Base-by-base conservation (phyloP, 2,797 vertebrate genomes). In the Distichodus sexfasciatus region DNA sequence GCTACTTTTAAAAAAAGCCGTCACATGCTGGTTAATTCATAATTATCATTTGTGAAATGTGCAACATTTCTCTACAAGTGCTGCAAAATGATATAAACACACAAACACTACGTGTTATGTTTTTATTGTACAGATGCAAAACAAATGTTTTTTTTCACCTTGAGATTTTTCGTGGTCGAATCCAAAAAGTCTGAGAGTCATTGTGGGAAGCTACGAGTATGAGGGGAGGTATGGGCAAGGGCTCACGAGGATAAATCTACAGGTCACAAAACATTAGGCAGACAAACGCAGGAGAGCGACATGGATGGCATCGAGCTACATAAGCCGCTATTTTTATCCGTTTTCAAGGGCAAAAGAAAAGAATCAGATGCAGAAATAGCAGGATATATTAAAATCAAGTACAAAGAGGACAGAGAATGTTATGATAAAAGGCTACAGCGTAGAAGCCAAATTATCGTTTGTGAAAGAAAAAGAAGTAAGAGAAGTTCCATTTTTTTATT, bases 211-310 rank as follows among this genome's bases (percentile, higher is more conserved):
- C 93, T 21, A 95, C 89, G 76, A 99, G 85, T 75, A 90, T 83
- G 70, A 90, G 75, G n/a, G n/a, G 26, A 99, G 92, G 69, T 93
- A 83, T 46, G 95, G 94, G 94, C 98, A 96, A 76, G 84, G 87
- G 75, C 91, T 93, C 72, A 98, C 72, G 43, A 98, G 66, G 94
- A 94, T 70, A 99, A 85, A 87, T 98, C 97, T 99, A 60, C 28
- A 36, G 74, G 78, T 67, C 73, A 66, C 53, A 61, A 72, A 74
- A 73, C 62, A 73, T 71, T 72, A 66, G 70, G 67, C 66, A 53
- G 43, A 44, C 36, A 67, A 55, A 24, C n/a, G 57, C 35, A 6
- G 64, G 36, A 21, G 40, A 61, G 7, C 47, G 21, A 53, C 41
- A 73, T 54, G 66, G 55, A 74, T 41, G 51, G 55, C 63, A 71